phyloP scores from a whole-genome alignment of 2,113 vertebrate species.

The Cricetomys ansorgei region DNA sequence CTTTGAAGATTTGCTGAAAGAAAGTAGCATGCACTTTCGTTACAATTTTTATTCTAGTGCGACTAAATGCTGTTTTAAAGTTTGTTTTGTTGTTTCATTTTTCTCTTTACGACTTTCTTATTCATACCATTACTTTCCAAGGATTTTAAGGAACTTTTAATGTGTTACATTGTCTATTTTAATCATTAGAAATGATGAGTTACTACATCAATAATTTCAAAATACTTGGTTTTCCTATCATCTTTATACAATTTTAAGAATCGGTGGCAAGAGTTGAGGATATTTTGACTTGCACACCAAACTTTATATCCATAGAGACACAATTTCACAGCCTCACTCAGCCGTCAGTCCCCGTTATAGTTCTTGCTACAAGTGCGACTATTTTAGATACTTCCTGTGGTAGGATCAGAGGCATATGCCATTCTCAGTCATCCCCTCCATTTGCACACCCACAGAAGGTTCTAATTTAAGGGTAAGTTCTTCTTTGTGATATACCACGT shows the following conservation, averaged over 20 bases:
- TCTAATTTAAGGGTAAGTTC: neutral
- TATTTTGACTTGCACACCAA: neutral
- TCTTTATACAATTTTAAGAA: conserved; percentile 8
- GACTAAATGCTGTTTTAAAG: neutral
- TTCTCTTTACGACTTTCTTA: conserved; percentile 23
- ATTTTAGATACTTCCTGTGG: neutral
- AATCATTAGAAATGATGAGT: conserved; percentile 35
- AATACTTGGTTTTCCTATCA: neutral
- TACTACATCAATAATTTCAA: conserved; percentile 29
- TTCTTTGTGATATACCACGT: neutral
- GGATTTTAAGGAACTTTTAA: conserved; percentile 28
- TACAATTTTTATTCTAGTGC: conserved; percentile 34
- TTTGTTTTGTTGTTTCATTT: neutral
- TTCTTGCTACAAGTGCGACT: neutral
- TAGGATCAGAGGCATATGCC: neutral
- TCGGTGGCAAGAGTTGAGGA: neutral
- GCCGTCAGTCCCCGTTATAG: neutral
- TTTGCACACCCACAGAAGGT: neutral
- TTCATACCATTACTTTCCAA: neutral
- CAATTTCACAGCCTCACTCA: neutral
- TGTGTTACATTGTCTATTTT: neutral
- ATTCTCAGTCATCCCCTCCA: neutral
- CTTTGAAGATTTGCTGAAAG: conserved; percentile 33
- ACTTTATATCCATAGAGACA: neutral
- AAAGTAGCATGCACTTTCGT: neutral